Evolutionary conservation across 2,888 invertebrate species (phyloP), one percentile per base, ranked within the genome.

Genomic region (Taphrorychus bicolor): DNA sequence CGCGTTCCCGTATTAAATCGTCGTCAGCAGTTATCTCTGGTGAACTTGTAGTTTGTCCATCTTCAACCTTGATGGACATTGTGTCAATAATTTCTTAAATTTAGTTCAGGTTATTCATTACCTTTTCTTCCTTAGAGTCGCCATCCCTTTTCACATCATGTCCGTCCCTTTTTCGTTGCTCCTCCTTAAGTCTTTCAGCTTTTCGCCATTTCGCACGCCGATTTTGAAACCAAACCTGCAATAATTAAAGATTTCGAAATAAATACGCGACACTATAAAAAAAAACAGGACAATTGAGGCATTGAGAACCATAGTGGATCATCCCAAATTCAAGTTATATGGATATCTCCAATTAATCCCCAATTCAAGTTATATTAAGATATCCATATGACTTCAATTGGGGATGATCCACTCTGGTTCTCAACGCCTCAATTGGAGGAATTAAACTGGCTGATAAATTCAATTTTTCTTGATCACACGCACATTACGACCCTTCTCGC

Each of bases 171-270:
- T 93, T 94, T 69, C 94, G 85, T 81, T 95, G 94, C 77, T 95
- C 95, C 79, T 95, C 95, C 85, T 95, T 95, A 79, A 95, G 87
- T 24, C 95, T 86, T 82, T 95, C 95, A 51, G 94, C 94, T 83
- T 95, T 95, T 70, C 95, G 87, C 95, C 95, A 95, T 83, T 95
- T 95, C 42, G 95, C 95, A 66, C 95, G 86, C 48, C 95, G 87
- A 79, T 95, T 95, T 87, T 95, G 95, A 81, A 95, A 95, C 95
- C 95, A 95, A 24, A 95, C 95, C 95, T 95, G 82, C n/a, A 61
- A 54, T 21, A 9, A 22, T 14, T n/a, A 51, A 9, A 22, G 9
- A 17, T 51, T n/a, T n/a, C n/a, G n/a, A n/a, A n/a, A n/a, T n/a
- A n/a, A n/a, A n/a, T n/a, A n/a, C n/a, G n/a, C n/a, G n/a, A n/a